A percentile compares a stretch with the other conserved stretches of the same genome.
phyloP scores from a whole-genome alignment of 2,888 invertebrate genomes.

The Bombylius major region DNA sequence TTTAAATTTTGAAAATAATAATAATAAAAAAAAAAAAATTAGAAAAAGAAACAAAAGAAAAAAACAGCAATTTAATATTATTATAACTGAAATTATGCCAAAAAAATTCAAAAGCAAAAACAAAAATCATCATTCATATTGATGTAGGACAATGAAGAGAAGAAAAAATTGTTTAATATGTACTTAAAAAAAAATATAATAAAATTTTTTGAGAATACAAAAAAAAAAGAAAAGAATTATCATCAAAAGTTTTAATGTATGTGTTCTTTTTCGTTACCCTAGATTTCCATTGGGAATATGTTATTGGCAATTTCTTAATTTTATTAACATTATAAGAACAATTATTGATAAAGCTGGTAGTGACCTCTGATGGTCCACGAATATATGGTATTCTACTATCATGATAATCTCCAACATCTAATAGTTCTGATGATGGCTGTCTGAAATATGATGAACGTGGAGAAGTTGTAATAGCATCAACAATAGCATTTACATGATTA shows the following conservation, averaged over 20 bases:
- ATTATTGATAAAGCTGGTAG: conserved; percentile 14
- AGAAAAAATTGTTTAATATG: too few species aligned
- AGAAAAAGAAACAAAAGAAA: too few species aligned
- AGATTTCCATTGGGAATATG: conserved; percentile 48
- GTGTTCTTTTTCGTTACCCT: conserved; percentile 37
- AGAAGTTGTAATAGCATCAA: background rate
- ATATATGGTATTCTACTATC: background rate
- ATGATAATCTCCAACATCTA: conserved; percentile 14
- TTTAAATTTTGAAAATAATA: conserved; percentile 9
- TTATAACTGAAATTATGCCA: too few species aligned
- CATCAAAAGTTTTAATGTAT: background rate
- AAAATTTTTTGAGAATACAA: too few species aligned
- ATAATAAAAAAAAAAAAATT: background rate
- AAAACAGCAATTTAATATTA: too few species aligned
- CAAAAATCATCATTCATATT: too few species aligned
- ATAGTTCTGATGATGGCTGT: background rate
- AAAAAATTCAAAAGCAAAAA: too few species aligned
- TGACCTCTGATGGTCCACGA: too few species aligned
- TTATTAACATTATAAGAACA: conserved; percentile 30
- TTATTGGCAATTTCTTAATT: conserved; percentile 42
- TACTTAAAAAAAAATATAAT: too few species aligned
- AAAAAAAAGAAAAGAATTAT: too few species aligned
- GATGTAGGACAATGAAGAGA: too few species aligned
- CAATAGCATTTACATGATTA: background rate
- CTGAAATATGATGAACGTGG: background rate